These are phyloP conservation scores for Plagodis pulveraria DNA, from an alignment of 2,888 invertebrate species.

Conservation along the genomic window DNA sequence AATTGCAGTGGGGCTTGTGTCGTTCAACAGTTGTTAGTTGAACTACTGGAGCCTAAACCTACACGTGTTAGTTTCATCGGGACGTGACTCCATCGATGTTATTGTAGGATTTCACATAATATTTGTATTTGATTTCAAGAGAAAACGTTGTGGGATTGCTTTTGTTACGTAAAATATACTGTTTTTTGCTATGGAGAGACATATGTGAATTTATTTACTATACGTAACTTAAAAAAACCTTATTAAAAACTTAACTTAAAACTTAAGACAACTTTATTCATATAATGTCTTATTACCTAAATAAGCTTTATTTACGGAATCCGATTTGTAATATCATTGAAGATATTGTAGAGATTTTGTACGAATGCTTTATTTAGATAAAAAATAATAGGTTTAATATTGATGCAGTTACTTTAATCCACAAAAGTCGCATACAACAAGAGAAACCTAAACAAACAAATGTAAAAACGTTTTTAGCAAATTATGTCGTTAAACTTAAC, in stretches of 20 bases:
- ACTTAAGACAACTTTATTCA: no score
- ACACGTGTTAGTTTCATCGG: neutral
- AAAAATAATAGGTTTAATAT: no score
- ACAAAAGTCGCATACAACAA: conserved; percentile 4
- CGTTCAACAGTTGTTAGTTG: conserved; percentile 24
- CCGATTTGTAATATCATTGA: no score
- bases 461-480: conserved; percentile 19
- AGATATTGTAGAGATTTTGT: no score
- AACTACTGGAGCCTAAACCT: neutral
- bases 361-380: no score
- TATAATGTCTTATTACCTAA: no score
- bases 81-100: conserved; percentile 1
- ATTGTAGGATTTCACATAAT: conserved; percentile 1
- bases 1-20: conserved; percentile 17
- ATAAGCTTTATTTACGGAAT: no score
- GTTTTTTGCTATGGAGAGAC: no score
- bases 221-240: no score
- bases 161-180: neutral
- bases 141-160: neutral
- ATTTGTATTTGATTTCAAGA: conserved; percentile 5
- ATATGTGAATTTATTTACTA: no score
- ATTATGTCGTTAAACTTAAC: conserved; percentile 25
- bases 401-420: no score
- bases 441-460: conserved; percentile 22
- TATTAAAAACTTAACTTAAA: no score